These are phyloP conservation scores for Torymus tubicola DNA, from an alignment of 2,888 invertebrate species.

Conservation along the genomic window DNA sequence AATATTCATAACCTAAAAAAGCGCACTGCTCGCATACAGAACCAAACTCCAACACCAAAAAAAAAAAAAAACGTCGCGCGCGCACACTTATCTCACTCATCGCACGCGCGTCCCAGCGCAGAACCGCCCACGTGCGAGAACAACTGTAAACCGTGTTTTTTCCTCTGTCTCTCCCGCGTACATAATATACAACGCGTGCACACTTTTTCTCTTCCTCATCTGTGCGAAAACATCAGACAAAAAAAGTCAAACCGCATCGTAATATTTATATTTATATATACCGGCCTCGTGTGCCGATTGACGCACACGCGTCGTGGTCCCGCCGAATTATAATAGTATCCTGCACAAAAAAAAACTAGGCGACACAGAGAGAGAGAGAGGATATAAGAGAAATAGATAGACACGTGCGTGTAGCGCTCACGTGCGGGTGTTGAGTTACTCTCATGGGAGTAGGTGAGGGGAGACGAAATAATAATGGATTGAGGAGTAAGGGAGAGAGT, in stretches of 20 bases:
- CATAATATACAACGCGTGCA: not conserved
- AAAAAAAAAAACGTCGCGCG: too few species aligned
- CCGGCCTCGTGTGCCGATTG: not conserved
- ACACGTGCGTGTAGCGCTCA: conserved; percentile 1
- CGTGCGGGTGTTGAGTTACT: conserved; percentile 34
- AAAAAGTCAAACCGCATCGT: conserved; percentile 27
- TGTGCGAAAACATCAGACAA: not conserved
- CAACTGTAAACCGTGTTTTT: too few species aligned
- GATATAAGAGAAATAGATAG: not conserved
- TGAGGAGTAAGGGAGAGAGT: not conserved
- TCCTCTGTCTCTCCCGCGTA: too few species aligned
- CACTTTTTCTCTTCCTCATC: too few species aligned
- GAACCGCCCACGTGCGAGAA: too few species aligned
- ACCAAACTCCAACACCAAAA: not conserved
- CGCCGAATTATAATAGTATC: not conserved
- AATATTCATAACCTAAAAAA: not conserved
- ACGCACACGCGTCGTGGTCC: not conserved
- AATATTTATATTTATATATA: not conserved
- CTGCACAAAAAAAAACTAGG: not conserved
- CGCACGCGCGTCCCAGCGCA: too few species aligned
- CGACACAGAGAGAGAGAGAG: not conserved
- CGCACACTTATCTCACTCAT: too few species aligned
- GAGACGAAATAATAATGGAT: conserved; percentile 27
- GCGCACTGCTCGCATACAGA: not conserved
- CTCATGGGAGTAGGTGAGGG: not conserved